phyloP scores from a whole-genome alignment of 2,888 invertebrate species.

The Philereme vetulata region DNA sequence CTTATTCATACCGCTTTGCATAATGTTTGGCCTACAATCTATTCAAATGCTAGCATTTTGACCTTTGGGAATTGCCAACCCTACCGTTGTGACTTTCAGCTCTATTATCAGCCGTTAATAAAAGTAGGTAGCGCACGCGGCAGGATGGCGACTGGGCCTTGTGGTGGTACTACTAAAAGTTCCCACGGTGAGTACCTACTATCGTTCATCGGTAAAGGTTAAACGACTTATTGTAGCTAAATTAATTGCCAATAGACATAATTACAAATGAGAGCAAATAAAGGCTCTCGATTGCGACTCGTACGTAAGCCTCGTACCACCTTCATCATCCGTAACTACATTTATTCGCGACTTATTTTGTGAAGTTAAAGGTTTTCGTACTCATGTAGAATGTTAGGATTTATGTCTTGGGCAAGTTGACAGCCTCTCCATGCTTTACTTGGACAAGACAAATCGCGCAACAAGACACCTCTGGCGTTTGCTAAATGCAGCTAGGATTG shows the following conservation, averaged over 20 bases:
- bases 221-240: conserved; percentile 20
- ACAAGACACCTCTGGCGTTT: no score
- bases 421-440: neutral
- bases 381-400: neutral
- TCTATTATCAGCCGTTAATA: conserved; percentile 65
- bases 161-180: conserved; percentile 26
- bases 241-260: conserved; percentile 23
- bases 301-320: conserved; percentile 1
- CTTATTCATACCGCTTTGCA: conserved; percentile 33
- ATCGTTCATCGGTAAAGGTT: conserved; percentile 23
- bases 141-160: conserved; percentile 42
- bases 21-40: conserved; percentile 38
- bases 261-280: conserved; percentile 16
- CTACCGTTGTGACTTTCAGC: conserved; percentile 53
- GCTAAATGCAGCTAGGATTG: neutral
- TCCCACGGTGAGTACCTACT: conserved; percentile 19
- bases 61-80: conserved; percentile 44
- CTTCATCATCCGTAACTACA: neutral
- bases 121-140: conserved; percentile 63
- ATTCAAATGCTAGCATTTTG: conserved; percentile 39
- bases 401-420: neutral
- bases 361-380: neutral
- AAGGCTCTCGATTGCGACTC: conserved; percentile 2
- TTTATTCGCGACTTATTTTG: neutral
- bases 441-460: neutral